Percentiles rank a stretch among this genome's conserved stretches.
Evolutionary conservation across 2,888 invertebrate genomes (phyloP).

Genomic region (Phortica okadai): DNA sequence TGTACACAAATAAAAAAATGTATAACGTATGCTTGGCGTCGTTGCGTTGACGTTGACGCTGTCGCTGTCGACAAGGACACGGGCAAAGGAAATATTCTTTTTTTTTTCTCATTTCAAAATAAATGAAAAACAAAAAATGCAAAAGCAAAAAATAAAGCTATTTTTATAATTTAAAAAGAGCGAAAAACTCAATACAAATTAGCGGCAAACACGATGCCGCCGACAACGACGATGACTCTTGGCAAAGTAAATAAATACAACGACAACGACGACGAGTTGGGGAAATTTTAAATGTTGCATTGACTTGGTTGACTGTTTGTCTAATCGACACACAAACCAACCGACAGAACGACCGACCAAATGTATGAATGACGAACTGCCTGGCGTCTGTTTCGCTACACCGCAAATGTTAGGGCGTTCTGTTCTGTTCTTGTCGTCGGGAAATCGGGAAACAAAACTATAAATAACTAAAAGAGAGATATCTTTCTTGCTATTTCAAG

Average conservation of each 20-base stretch:
- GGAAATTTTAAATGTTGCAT: conserved; percentile 16
- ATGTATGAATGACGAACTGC: background rate
- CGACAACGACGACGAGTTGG: background rate
- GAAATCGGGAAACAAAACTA: background rate
- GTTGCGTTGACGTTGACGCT: conserved; percentile 1
- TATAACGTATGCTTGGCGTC: conserved; percentile 27
- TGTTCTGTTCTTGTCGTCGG: background rate
- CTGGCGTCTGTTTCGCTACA: background rate
- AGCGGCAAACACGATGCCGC: conserved; percentile 3
- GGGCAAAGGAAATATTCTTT: conserved; percentile 30
- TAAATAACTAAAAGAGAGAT: conserved; percentile 15
- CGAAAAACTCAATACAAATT: conserved; percentile 30
- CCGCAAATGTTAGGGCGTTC: conserved; percentile 17
- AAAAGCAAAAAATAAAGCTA: conserved; percentile 18
- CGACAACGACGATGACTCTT: background rate
- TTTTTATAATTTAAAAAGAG: conserved; percentile 23
- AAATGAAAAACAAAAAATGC: background rate
- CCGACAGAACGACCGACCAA: background rate
- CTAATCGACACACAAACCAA: background rate
- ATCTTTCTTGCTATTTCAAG: conserved; percentile 16
- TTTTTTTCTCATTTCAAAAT: too few relatives aligned
- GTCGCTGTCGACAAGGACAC: conserved; percentile 26
- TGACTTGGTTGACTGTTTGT: conserved; percentile 3
- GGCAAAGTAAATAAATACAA: background rate
- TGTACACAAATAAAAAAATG: conserved; percentile 14